Conservation (phyloP, 53 echinoderm and acorn worm genomes). For the Holothuria scabra region DNA sequence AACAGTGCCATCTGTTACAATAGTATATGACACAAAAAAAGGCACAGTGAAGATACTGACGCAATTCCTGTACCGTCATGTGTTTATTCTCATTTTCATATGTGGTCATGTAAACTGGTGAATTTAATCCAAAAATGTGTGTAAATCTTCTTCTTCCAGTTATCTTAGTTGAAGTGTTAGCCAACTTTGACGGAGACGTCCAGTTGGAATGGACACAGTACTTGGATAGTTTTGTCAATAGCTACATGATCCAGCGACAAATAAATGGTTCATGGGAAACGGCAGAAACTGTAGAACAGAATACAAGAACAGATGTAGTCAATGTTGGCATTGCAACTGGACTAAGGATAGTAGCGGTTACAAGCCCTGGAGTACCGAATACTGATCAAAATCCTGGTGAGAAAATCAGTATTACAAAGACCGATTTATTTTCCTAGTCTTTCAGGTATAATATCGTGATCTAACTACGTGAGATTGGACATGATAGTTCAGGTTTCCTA, state of each 20-base stretch:
- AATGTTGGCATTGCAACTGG: slow-evolving; percentile 1
- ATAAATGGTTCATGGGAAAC: background rate
- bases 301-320: slow-evolving; percentile 22
- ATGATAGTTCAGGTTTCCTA: too few species aligned
- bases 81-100: too few species aligned
- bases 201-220: slow-evolving; percentile 30
- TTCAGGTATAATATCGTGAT: too few species aligned
- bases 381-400: slow-evolving; percentile 8
- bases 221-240: background rate
- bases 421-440: too few species aligned
- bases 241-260: slow-evolving; percentile 1
- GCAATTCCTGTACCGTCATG: too few species aligned
- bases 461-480: too few species aligned
- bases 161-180: slow-evolving; percentile 5
- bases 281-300: background rate
- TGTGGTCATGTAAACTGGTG: too few species aligned
- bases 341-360: slow-evolving; percentile 2
- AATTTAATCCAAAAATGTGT: too few species aligned
- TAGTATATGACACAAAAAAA: too few species aligned
- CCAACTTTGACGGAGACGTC: slow-evolving; percentile 26
- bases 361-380: background rate
- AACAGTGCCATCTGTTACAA: too few species aligned
- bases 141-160: background rate
- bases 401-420: background rate
- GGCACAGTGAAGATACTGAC: too few species aligned